Percentiles rank a stretch among this genome's conserved stretches.
These are phyloP conservation scores for Vireo altiloquus DNA, from an alignment of 2,113 vertebrate genomes.

Conservation along the genomic window DNA sequence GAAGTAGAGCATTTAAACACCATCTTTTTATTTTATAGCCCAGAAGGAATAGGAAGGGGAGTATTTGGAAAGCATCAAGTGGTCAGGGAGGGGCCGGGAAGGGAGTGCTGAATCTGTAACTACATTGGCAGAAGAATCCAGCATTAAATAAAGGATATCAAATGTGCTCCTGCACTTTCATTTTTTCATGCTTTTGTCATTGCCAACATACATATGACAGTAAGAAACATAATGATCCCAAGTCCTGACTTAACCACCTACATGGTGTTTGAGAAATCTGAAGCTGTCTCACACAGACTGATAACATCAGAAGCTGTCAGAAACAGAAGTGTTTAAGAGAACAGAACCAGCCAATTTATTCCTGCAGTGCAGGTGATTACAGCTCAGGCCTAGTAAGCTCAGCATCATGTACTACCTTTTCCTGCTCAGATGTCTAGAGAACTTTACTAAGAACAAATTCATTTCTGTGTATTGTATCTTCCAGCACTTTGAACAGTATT, in stretches of 20 bases:
- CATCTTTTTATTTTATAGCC: background rate
- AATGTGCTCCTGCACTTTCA: background rate
- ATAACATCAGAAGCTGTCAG: background rate
- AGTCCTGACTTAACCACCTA: background rate
- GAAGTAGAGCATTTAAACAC: background rate
- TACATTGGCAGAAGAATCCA: background rate
- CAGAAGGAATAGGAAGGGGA: background rate
- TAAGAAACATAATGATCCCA: background rate
- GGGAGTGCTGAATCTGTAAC: background rate
- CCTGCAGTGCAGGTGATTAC: background rate
- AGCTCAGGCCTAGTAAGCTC: background rate
- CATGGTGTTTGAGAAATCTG: background rate
- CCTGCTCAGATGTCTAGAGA: background rate
- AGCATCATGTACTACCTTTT: background rate
- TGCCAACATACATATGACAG: background rate
- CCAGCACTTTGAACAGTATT: background rate
- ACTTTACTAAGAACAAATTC: background rate
- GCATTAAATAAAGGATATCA: background rate
- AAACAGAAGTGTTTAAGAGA: background rate
- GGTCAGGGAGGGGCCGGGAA: background rate
- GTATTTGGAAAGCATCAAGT: background rate
- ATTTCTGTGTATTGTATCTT: background rate
- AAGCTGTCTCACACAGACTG: background rate
- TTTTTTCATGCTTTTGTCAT: background rate
- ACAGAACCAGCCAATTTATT: background rate